Evolutionary conservation across 2,797 vertebrate genomes (phyloP), one percentile per base, ranked within the genome.

Genomic region (Enteromius thamalakanensis): DNA sequence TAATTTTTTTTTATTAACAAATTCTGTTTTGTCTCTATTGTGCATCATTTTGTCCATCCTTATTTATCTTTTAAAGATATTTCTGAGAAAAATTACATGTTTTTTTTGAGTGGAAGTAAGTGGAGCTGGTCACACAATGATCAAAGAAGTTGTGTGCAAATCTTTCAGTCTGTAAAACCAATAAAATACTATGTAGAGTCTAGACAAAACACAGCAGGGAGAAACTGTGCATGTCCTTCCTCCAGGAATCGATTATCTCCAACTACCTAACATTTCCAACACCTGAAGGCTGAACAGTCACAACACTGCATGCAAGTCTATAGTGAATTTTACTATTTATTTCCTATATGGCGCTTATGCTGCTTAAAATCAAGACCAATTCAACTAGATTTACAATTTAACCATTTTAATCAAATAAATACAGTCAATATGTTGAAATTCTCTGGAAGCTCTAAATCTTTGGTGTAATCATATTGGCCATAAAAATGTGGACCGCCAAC

Each of bases 31-130:
- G 37, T 17, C 9, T 19, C 40, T 75, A 69, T 53, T 23, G 23
- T 71, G 68, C 60, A 19, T 49, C 75, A 42, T 82, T 85, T 84
- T 62, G 78, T 47, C 14, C 68, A 37, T 69, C 40, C 69, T 72
- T 72, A 88, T 83, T 86, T 72, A 29, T 29, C 67, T 64, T 60
- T 60, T 49, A 71, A 14, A 11, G 26, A 60, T 65, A 40, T 76
- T 42, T 55, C 12, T 14, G 14, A 47, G 23, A 26, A 80, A 75
- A 60, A 58, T 60, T 9, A 34, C 14, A 26, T 62, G 53, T 62
- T 45, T 40, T 23, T 51, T 49, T 45, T 71, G 58, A 68, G 68
- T 76, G 34, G 80, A 53, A 80, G 42, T 84, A 82, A 67, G 53
- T 76, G 79, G 34, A 17, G 60, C 5, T 17, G 21, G 42, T 77